Evolutionary conservation across 1,140 invertebrate species (phyloP).

Genomic region (Hyles vespertilio): DNA sequence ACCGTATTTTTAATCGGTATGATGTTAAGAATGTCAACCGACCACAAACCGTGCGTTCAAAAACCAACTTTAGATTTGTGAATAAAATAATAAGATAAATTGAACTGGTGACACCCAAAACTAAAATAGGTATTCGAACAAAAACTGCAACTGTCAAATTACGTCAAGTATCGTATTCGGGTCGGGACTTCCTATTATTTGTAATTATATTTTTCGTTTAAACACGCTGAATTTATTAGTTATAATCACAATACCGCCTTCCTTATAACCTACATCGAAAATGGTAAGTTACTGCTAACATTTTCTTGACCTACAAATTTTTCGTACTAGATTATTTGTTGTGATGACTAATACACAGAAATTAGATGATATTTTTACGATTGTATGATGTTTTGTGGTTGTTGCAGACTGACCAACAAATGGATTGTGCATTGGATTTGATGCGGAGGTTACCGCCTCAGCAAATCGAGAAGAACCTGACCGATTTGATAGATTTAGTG

Average conservation of each 20-base stretch:
- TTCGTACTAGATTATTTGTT: constrained; percentile 38
- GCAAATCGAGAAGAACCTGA: constrained; percentile 98
- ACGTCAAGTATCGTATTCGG: constrained; percentile 28
- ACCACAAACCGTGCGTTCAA: too few species aligned
- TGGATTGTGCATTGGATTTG: constrained; percentile 98
- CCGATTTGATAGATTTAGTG: constrained; percentile 97
- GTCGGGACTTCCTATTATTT: constrained; percentile 22
- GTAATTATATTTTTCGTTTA: constrained; percentile 11
- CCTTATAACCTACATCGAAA: constrained; percentile 9
- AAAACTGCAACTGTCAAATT: constrained; percentile 15
- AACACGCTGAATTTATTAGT: constrained; percentile 9
- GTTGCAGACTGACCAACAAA: constrained; percentile 95
- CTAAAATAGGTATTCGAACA: too few species aligned
- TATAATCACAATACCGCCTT: constrained; percentile 13
- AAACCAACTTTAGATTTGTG: too few species aligned
- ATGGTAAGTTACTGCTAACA: constrained; percentile 30
- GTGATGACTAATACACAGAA: constrained; percentile 67
- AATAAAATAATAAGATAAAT: too few species aligned
- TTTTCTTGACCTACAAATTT: constrained; percentile 2
- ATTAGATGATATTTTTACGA: constrained; percentile 15
- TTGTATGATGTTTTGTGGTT: constrained; percentile 25
- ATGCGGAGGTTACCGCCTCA: constrained; percentile 99
- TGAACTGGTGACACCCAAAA: too few species aligned
- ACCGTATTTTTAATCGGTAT: neutral
- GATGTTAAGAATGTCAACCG: too few species aligned